Conservation (phyloP, 2,797 vertebrate species). For the Ambastaia sidthimunki region DNA sequence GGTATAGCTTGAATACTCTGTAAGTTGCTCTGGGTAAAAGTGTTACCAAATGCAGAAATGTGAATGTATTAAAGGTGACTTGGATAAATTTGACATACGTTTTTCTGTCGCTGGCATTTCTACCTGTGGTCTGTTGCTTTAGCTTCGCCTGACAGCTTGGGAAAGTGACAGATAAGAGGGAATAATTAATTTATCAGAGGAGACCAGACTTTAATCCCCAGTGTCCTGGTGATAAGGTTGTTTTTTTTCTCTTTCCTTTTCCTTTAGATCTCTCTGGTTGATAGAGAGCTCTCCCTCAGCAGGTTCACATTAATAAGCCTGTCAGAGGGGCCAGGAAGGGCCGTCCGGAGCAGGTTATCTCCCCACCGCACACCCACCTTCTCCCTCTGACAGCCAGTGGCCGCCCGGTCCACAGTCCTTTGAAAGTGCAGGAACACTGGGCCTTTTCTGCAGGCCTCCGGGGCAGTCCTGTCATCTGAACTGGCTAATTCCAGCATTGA, state of each 20-base stretch:
- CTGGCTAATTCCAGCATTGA: slow-evolving; percentile 74
- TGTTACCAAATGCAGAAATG: too few species aligned
- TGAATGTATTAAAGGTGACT: neutral
- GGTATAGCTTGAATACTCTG: too few species aligned
- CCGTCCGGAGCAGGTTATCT: slow-evolving; percentile 78
- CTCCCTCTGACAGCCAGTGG: slow-evolving; percentile 64
- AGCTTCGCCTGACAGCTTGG: slow-evolving; percentile 73
- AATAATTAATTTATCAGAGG: slow-evolving; percentile 84
- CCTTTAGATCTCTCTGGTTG: slow-evolving; percentile 70
- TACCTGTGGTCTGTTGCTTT: slow-evolving; percentile 47
- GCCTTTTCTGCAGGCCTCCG: slow-evolving; percentile 64
- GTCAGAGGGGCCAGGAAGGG: slow-evolving; percentile 73
- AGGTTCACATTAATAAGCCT: slow-evolving; percentile 81
- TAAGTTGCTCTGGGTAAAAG: too few species aligned
- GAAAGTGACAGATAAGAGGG: slow-evolving; percentile 79
- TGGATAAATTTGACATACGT: slow-evolving; percentile 32
- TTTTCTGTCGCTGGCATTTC: slow-evolving; percentile 42
- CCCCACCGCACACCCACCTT: slow-evolving; percentile 74
- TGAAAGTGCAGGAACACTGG: slow-evolving; percentile 70
- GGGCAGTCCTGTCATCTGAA: slow-evolving; percentile 77
- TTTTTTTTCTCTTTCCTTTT: slow-evolving; percentile 67
- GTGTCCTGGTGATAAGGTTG: slow-evolving; percentile 80
- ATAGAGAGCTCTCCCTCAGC: slow-evolving; percentile 71
- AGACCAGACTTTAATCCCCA: slow-evolving; percentile 80
- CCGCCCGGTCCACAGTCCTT: slow-evolving; percentile 66